Percentiles rank a stretch among this genome's conserved stretches.
These are phyloP conservation scores for Platichthys stellatus DNA, from an alignment of 2,113 vertebrate genomes.

Conservation along the genomic window DNA sequence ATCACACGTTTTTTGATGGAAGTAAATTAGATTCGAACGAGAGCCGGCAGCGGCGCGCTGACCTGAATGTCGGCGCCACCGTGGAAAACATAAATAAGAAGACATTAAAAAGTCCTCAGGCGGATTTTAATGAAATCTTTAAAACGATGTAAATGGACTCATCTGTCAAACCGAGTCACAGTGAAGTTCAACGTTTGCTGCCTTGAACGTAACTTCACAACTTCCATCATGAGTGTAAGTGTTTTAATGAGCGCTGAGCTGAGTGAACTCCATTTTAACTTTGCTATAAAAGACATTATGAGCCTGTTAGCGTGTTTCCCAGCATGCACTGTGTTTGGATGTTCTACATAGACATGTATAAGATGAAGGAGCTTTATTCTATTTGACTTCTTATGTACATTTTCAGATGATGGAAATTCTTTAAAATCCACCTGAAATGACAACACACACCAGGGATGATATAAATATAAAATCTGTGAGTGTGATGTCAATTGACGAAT, in stretches of 20 bases:
- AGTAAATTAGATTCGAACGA: constrained; percentile 40
- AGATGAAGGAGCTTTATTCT: no score
- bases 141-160: constrained; percentile 7
- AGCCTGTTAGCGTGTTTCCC: neutral
- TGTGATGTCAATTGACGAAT: no score
- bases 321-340: neutral
- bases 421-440: no score
- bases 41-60: constrained; percentile 25
- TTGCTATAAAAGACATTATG: neutral
- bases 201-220: no score
- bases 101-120: constrained; percentile 42
- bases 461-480: no score
- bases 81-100: constrained; percentile 42
- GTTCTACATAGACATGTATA: no score
- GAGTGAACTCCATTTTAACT: constrained; percentile 3
- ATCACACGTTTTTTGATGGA: constrained; percentile 41
- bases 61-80: constrained; percentile 13
- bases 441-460: no score
- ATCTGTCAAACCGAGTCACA: constrained; percentile 2
- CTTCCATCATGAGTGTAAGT: neutral
- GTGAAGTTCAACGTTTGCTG: neutral
- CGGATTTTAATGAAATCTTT: constrained; percentile 32
- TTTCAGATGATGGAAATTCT: no score
- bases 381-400: no score
- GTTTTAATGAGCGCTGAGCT: constrained; percentile 21